Evolutionary conservation across 1,140 invertebrate genomes (phyloP).

Genomic region (Drosophila littoralis): DNA sequence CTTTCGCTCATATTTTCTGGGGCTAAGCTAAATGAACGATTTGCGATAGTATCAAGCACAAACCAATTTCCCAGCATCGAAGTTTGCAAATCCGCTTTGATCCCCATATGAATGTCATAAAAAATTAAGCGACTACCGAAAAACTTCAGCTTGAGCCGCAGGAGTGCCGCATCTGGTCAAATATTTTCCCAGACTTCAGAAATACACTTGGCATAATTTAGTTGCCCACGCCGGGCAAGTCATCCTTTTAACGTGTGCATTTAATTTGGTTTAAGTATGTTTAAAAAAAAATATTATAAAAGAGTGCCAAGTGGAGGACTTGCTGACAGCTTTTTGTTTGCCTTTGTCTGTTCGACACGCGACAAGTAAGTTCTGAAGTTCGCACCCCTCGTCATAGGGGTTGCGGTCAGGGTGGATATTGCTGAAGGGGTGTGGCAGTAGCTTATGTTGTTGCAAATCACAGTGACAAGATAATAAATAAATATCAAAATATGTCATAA

Average conservation of each 20-base stretch:
- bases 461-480: slow-evolving; percentile 83
- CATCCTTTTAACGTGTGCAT: slow-evolving; percentile 62
- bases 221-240: slow-evolving; percentile 28
- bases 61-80: slow-evolving; percentile 63
- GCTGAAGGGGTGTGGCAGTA: slow-evolving; percentile 41
- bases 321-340: slow-evolving; percentile 77
- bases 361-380: slow-evolving; percentile 58
- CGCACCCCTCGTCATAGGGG: slow-evolving; percentile 32
- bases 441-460: slow-evolving; percentile 71
- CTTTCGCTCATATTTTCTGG: slow-evolving; percentile 70
- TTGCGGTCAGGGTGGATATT: slow-evolving; percentile 30
- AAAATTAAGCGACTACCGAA: slow-evolving; percentile 64
- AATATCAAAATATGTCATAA: slow-evolving; percentile 84
- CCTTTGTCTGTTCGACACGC: slow-evolving; percentile 60
- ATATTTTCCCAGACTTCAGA: slow-evolving; percentile 70
- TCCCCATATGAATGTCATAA: slow-evolving; percentile 81
- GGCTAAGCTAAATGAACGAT: slow-evolving; percentile 52
- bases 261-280: slow-evolving; percentile 76
- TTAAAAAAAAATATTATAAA: slow-evolving; percentile 54
- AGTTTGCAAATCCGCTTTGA: slow-evolving; percentile 73
- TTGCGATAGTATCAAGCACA: slow-evolving; percentile 31
- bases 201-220: slow-evolving; percentile 78
- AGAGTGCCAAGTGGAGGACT: slow-evolving; percentile 49
- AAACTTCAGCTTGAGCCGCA: slow-evolving; percentile 26
- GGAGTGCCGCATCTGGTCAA: slow-evolving; percentile 75